A percentile compares a stretch with the other conserved stretches of the same genome.
These are phyloP conservation scores for Drosophila quinaria DNA, from an alignment of 2,888 invertebrate genomes.

Conservation along the genomic window DNA sequence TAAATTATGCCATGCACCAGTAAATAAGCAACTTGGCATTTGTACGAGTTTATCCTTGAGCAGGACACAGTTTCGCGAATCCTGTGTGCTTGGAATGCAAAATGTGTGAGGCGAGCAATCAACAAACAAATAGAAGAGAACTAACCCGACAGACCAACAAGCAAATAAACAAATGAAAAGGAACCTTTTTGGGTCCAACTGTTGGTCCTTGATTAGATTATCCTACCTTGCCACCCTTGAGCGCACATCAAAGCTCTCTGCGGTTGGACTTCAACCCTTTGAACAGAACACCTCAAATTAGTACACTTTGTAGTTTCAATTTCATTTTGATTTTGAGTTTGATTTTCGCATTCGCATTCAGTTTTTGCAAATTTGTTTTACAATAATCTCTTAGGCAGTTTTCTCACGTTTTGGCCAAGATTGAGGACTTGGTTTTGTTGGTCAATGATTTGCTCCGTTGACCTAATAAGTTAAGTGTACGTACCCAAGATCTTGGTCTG, in stretches of 20 bases:
- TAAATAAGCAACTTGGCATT: slow-evolving; percentile 49
- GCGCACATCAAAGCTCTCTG: slow-evolving; percentile 70
- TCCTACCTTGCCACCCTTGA: slow-evolving; percentile 71
- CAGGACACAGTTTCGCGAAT: slow-evolving; percentile 23
- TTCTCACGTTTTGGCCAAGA: slow-evolving; percentile 58
- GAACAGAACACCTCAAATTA: slow-evolving; percentile 75
- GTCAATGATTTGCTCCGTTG: slow-evolving; percentile 80
- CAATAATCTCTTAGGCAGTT: slow-evolving; percentile 57
- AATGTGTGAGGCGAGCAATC: slow-evolving; percentile 35
- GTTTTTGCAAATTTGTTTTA: slow-evolving; percentile 27
- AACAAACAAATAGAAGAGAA: slow-evolving; percentile 24
- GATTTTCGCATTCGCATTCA: slow-evolving; percentile 14
- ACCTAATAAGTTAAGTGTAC: slow-evolving; percentile 72
- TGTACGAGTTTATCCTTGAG: slow-evolving; percentile 14
- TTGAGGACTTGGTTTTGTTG: slow-evolving; percentile 31
- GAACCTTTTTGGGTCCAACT: slow-evolving; percentile 56
- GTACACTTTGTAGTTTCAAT: slow-evolving; percentile 78
- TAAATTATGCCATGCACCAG: slow-evolving; percentile 65
- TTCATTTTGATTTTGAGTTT: slow-evolving; percentile 40
- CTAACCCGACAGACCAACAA: slow-evolving; percentile 32
- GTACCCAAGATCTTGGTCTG: slow-evolving; percentile 28
- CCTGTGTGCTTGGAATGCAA: slow-evolving; percentile 56
- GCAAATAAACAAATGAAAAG: slow-evolving; percentile 54
- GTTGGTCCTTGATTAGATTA: slow-evolving; percentile 70
- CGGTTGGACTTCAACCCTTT: slow-evolving; percentile 56